Percentiles rank a stretch among this genome's conserved stretches.
Evolutionary conservation across 1,140 invertebrate species (phyloP).

Genomic region (Diachasmimorpha longicaudata): DNA sequence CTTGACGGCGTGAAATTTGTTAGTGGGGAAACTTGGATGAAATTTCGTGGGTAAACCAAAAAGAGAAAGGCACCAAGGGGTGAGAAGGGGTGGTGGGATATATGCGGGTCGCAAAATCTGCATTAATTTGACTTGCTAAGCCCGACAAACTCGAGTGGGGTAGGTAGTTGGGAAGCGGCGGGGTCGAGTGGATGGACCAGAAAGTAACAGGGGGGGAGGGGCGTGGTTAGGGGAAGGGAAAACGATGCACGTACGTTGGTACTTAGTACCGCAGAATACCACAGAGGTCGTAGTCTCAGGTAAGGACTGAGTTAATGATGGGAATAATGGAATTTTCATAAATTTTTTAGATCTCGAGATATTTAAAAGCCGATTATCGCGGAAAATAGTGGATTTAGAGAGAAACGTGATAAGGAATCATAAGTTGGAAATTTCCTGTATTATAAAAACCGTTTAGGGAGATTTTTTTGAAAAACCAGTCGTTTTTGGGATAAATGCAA

Average conservation of each 20-base stretch:
- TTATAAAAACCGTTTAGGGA: too few species aligned
- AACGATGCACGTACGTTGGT: conserved; percentile 24
- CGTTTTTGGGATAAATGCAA: too few species aligned
- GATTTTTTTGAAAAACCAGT: too few species aligned
- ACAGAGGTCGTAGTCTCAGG: not conserved
- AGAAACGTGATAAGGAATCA: too few species aligned
- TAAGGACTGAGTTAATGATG: conserved; percentile 19
- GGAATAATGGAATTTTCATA: not conserved
- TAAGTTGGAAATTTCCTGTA: too few species aligned
- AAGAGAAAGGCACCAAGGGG: not conserved
- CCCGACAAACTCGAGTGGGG: conserved; percentile 42
- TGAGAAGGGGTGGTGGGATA: not conserved
- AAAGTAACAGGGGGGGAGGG: not conserved
- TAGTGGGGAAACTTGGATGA: conserved; percentile 18
- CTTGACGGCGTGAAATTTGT: conserved; percentile 6
- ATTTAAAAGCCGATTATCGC: too few species aligned
- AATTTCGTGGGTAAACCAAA: conserved; percentile 24
- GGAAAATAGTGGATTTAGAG: too few species aligned
- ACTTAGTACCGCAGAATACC: conserved; percentile 18
- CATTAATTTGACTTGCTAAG: conserved; percentile 61
- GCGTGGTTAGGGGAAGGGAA: not conserved
- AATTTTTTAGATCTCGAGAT: not conserved
- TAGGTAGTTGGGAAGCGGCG: not conserved
- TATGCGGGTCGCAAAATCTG: conserved; percentile 36
- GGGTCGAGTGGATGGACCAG: conserved; percentile 20